Conservation (phyloP, 2,113 vertebrate genomes). For the Tylochromis polylepis region DNA sequence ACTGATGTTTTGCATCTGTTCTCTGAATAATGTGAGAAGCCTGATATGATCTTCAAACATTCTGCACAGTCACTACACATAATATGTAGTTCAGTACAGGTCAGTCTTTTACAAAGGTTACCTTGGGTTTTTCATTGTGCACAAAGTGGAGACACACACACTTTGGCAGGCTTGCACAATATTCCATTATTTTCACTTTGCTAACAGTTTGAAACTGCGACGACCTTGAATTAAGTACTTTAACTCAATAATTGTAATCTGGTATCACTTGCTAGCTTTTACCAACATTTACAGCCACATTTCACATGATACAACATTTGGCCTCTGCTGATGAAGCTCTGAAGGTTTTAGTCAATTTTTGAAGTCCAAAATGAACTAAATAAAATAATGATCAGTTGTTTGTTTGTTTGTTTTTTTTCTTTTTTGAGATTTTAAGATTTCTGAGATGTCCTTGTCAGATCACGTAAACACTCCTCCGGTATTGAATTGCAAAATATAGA, state of each 20-base stretch:
- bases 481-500: background rate
- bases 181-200: background rate
- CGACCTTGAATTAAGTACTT: background rate
- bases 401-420: background rate
- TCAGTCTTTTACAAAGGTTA: background rate
- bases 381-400: background rate
- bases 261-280: background rate
- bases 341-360: accelerated
- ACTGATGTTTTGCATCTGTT: background rate
- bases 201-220: background rate
- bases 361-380: background rate
- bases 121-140: background rate
- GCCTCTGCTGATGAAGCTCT: background rate
- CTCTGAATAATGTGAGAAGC: background rate
- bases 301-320: background rate
- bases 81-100: background rate
- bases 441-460: background rate
- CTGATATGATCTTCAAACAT: background rate
- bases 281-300: background rate
- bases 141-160: background rate
- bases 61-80: background rate
- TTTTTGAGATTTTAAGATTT: background rate
- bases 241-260: background rate
- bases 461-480: background rate
- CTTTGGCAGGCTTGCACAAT: background rate